A percentile compares a stretch with the other conserved stretches of the same genome.
Evolutionary conservation across 2,888 invertebrate genomes (phyloP).

Genomic region (Drosophila mayaguana): DNA sequence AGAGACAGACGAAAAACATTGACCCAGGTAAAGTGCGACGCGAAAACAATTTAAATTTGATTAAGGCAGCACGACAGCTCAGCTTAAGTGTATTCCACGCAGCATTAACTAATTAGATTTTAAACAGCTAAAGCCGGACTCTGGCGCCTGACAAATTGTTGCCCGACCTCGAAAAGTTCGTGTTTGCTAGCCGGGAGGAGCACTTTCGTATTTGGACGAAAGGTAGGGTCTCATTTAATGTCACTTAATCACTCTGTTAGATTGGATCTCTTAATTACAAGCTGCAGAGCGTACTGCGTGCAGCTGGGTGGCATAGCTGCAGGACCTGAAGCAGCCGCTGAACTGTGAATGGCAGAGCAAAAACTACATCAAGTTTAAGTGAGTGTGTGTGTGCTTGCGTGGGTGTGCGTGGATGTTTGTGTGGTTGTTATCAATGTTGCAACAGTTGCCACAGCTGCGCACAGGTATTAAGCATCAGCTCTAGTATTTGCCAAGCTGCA

Average conservation of each 20-base stretch:
- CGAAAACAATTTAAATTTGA: constrained; percentile 9
- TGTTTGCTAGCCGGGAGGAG: constrained; percentile 13
- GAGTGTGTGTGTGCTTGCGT: neutral
- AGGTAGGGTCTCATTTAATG: constrained; percentile 60
- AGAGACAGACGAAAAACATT: too few species aligned
- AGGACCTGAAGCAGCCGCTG: constrained; percentile 7
- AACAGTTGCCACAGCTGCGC: constrained; percentile 29
- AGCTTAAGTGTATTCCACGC: neutral
- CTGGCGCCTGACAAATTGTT: constrained; percentile 6
- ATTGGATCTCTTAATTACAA: constrained; percentile 34
- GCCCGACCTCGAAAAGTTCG: neutral
- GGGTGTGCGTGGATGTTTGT: neutral
- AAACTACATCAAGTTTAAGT: neutral
- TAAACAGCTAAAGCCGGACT: neutral
- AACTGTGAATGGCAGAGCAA: constrained; percentile 15
- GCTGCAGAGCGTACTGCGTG: constrained; percentile 1
- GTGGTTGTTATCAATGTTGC: constrained; percentile 3
- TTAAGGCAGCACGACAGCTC: constrained; percentile 1
- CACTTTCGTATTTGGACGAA: constrained; percentile 17
- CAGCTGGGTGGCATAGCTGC: neutral
- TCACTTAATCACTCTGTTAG: constrained; percentile 60
- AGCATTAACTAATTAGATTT: constrained; percentile 11
- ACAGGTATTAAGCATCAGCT: neutral
- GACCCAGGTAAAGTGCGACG: neutral
- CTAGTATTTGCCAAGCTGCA: constrained; percentile 23